Conservation (phyloP, 2,113 vertebrate genomes). For the Phylloscopus whistleri region DNA sequence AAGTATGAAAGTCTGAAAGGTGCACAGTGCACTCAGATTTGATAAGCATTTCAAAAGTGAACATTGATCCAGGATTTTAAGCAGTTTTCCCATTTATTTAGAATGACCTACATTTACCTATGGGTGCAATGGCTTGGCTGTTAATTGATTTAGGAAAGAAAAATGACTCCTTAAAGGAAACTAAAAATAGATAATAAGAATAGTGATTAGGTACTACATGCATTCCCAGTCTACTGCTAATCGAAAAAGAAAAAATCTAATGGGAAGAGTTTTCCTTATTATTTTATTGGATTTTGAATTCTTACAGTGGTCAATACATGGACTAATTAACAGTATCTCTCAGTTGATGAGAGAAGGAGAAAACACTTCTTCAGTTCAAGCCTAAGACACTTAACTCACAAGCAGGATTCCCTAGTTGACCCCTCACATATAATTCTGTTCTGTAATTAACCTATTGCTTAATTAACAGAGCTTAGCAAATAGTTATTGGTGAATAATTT, state of each 20-base stretch:
- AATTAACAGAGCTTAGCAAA: slow-evolving; percentile 19
- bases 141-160: not conserved
- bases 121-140: not conserved
- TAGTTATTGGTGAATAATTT: not conserved
- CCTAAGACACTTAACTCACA: not conserved
- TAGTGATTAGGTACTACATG: not conserved
- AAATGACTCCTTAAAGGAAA: not conserved
- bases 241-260: not conserved
- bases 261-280: not conserved
- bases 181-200: not conserved
- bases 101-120: not conserved
- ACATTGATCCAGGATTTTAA: not conserved
- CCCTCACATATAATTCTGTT: not conserved
- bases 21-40: not conserved
- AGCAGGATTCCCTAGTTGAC: not conserved
- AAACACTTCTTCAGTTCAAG: not conserved
- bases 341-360: not conserved
- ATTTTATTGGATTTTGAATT: not conserved
- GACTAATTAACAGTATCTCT: not conserved
- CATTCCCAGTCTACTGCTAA: not conserved
- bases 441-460: slow-evolving; percentile 13
- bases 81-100: not conserved
- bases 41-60: slow-evolving; percentile 7
- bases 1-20: not conserved
- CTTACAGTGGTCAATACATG: not conserved